Evolutionary conservation across 1,140 invertebrate genomes (phyloP).

Genomic region (Diabrotica virgifera): DNA sequence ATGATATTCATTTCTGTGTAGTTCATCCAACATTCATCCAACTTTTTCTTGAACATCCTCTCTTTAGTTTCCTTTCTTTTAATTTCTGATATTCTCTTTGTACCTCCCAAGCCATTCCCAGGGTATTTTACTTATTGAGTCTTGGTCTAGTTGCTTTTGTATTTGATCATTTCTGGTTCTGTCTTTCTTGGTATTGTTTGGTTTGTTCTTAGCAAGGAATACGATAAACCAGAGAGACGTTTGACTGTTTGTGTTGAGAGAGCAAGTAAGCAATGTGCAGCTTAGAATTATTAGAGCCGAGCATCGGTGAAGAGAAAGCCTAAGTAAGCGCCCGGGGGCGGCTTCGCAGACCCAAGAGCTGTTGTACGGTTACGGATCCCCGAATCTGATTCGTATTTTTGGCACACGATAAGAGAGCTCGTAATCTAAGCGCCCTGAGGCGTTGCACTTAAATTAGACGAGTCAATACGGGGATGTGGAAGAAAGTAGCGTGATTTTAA

Average conservation of each 20-base stretch:
- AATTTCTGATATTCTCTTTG: too few species aligned
- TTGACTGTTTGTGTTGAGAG: not conserved
- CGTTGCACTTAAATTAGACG: not conserved
- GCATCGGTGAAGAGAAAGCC: not conserved
- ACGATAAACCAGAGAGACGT: not conserved
- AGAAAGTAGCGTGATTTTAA: too few species aligned
- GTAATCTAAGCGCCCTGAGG: not conserved
- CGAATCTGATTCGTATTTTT: not conserved
- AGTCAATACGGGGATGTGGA: too few species aligned
- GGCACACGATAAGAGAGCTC: not conserved
- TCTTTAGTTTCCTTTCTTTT: too few species aligned
- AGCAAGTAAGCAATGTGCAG: constrained; percentile 1
- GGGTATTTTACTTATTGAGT: too few species aligned
- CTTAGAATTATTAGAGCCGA: constrained; percentile 14
- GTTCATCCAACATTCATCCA: too few species aligned
- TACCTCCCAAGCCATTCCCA: too few species aligned
- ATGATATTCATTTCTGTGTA: too few species aligned
- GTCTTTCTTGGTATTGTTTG: too few species aligned
- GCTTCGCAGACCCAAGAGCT: not conserved
- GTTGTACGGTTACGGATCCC: constrained; percentile 1
- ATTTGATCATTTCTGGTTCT: too few species aligned
- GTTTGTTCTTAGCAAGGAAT: not conserved
- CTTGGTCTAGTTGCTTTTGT: too few species aligned
- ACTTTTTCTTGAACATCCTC: too few species aligned
- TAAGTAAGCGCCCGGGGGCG: constrained; percentile 10